phyloP scores from a whole-genome alignment of 2,888 invertebrate genomes.

The Horisme vitalbata region DNA sequence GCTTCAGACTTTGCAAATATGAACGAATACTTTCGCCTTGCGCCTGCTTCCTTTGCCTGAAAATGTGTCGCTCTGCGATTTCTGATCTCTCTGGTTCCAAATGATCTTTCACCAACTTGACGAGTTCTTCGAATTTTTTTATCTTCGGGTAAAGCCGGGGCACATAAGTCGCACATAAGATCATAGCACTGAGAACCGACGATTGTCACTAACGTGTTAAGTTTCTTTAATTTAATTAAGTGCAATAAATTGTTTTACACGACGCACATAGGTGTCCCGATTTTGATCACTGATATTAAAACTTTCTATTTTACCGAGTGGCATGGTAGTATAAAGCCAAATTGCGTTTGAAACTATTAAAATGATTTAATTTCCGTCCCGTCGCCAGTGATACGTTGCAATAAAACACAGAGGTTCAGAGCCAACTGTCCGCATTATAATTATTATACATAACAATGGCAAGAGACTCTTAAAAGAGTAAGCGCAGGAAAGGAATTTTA shows the following conservation, averaged over 20 bases:
- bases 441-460: not conserved
- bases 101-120: slow-evolving; percentile 21
- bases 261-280: not conserved
- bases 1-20: slow-evolving; percentile 33
- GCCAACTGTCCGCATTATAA: too few relatives aligned
- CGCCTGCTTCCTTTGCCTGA: too few relatives aligned
- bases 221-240: slow-evolving; percentile 28
- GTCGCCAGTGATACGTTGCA: not conserved
- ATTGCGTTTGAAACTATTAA: not conserved
- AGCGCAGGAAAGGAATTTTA: too few relatives aligned
- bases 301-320: not conserved
- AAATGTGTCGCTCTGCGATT: too few relatives aligned
- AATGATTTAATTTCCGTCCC: too few relatives aligned
- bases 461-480: too few relatives aligned
- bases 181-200: slow-evolving; percentile 28
- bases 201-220: slow-evolving; percentile 32
- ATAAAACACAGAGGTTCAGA: too few relatives aligned
- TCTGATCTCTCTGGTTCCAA: slow-evolving; percentile 34
- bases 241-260: slow-evolving; percentile 7
- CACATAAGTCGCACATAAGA: slow-evolving; percentile 40
- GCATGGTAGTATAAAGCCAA: not conserved
- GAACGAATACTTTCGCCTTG: too few relatives aligned
- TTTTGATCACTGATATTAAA: not conserved
- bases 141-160: slow-evolving; percentile 31
- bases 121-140: slow-evolving; percentile 23